Evolutionary conservation across 2,113 vertebrate genomes (phyloP), one percentile per base, ranked within the genome.

Genomic region (Clarias batrachus): DNA sequence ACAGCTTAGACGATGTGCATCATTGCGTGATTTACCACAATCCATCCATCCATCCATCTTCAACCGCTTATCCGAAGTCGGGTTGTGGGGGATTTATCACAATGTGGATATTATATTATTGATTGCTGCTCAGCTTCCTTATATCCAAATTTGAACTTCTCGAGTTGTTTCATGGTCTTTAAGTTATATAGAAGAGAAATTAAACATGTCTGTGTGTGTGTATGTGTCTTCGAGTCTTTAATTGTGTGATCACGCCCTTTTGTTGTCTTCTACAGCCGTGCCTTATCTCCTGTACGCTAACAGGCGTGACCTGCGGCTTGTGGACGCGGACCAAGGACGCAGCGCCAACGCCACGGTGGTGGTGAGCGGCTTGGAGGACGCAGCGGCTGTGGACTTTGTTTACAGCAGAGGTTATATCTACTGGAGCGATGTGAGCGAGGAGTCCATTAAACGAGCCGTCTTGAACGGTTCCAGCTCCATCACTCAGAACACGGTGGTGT

Each of bases 341-440:
- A n/a, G 95, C 95, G 0, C 96, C 90, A 99, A 99, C 0, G 97
- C 97, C 90, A 97, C 97, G 0, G 95, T 98, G 87, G 95, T 99
- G 81, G 97, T 99, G 88, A 96, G 96, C 2, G 97, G 97, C 76
- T 91, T 99, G 89, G 98, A 99, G 93, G 98, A 99, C 0, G 98
- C 98, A 0, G 98, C 98, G 0, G 98, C 98, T 0, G 96, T 99
- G 95, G 98, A 99, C 94, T 99, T 96, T 1, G 94, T 98, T 4
- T 99, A 96, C 91, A 87, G 93, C 3, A 94, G 92, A 86, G 96
- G 97, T 6, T 93, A 98, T 89, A 96, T 99, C 86, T 99, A 98
- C 92, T 99, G 98, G 98, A 99, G 97, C 79, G 98, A 99, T 7
- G 98, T 99, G 88, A 99, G 98, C 27, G 98, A 99, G 92, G 98